Percentiles rank a stretch among this genome's conserved stretches.
Conservation (phyloP, 2,113 vertebrate genomes). For the Orientallactaga bullata region DNA sequence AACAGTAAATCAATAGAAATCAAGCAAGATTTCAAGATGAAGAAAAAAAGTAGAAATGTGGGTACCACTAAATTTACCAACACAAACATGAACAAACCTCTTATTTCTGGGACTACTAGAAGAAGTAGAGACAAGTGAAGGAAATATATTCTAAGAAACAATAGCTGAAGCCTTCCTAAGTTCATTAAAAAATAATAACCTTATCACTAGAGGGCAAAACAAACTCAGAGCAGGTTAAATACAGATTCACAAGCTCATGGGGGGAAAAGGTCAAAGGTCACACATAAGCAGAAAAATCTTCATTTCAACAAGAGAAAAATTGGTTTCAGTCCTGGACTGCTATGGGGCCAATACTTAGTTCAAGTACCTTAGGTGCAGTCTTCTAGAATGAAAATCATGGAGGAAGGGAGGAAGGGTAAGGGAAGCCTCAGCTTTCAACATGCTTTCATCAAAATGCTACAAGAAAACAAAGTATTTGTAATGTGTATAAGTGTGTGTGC, state of each 20-base stretch:
- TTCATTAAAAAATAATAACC: conserved; percentile 4
- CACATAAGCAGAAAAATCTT: conserved; percentile 24
- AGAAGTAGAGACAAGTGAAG: neutral
- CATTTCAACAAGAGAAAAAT: conserved; percentile 5
- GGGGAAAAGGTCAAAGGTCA: conserved; percentile 5
- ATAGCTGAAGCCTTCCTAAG: neutral
- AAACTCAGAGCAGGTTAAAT: neutral
- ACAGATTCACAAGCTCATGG: neutral
- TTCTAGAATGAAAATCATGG: neutral
- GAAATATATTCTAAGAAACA: conserved; percentile 27
- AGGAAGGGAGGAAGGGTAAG: fast-evolving
- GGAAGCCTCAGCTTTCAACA: neutral
- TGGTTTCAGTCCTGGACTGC: neutral
- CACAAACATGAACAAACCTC: neutral
- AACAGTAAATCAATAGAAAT: neutral
- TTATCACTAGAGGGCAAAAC: neutral
- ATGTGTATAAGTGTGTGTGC: no score
- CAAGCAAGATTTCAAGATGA: neutral
- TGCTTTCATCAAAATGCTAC: conserved; percentile 28
- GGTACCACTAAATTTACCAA: neutral
- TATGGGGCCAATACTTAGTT: neutral
- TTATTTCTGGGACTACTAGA: neutral
- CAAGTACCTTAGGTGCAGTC: neutral
- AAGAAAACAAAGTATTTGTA: neutral
- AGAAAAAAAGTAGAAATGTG: neutral